These are phyloP conservation scores for Ophiodon elongatus DNA, from an alignment of 2,113 vertebrate genomes.

Conservation along the genomic window DNA sequence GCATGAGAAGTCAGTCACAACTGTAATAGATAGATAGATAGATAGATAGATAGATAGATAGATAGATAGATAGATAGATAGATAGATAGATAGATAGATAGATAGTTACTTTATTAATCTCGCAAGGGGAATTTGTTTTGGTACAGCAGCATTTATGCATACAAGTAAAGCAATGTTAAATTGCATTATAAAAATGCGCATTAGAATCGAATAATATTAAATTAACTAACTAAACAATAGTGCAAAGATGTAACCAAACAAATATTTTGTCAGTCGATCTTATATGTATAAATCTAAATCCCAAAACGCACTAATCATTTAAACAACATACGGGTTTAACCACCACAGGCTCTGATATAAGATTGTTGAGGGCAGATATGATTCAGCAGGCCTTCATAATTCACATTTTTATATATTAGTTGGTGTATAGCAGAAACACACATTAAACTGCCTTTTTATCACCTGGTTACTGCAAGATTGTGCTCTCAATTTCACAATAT, in stretches of 20 bases:
- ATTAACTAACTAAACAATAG: no score
- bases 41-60: no score
- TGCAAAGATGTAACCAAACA: no score
- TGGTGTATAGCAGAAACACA: not conserved
- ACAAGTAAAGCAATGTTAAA: no score
- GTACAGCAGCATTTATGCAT: no score
- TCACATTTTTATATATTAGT: not conserved
- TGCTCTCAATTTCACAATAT: slow-evolving; percentile 15
- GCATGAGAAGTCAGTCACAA: not conserved
- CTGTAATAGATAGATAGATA: no score
- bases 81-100: no score
- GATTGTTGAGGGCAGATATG: not conserved
- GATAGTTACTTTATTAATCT: no score
- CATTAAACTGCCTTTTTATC: not conserved
- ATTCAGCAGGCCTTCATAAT: not conserved
- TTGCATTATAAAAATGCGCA: no score
- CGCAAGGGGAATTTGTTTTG: no score
- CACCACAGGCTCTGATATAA: not conserved
- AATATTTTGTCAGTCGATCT: not conserved
- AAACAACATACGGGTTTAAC: not conserved
- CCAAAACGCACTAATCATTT: not conserved
- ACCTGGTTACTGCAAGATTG: not conserved
- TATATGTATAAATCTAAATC: not conserved
- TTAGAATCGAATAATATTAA: no score
- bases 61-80: no score